A percentile compares a stretch with the other conserved stretches of the same genome.
phyloP scores from a whole-genome alignment of 92 coral and sea anemone genomes.

The Anthopleura xanthogrammica region DNA sequence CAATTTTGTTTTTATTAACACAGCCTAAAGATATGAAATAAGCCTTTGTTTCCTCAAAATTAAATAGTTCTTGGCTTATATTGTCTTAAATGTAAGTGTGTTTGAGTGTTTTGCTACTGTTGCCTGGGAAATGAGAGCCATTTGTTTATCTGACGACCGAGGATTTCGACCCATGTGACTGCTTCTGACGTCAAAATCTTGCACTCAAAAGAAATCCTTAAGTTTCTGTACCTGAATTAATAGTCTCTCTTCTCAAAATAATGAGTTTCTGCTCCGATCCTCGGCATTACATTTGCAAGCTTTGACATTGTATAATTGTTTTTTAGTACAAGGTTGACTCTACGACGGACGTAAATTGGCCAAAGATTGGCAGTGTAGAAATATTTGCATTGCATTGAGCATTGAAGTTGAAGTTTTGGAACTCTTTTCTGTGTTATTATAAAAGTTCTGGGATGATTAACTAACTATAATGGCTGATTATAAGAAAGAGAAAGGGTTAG shows the following conservation, averaged over 20 bases:
- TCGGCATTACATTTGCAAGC: conserved; percentile 1
- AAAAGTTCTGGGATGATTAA: not conserved
- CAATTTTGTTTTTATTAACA: not conserved
- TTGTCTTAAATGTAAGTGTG: not conserved
- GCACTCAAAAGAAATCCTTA: conserved; percentile 34
- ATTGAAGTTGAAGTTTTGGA: not conserved
- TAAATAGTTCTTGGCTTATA: not conserved
- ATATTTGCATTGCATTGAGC: conserved; percentile 16
- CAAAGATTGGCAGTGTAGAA: conserved; percentile 11
- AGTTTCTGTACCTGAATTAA: conserved; percentile 5
- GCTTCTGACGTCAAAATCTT: conserved; percentile 47
- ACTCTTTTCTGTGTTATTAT: not conserved
- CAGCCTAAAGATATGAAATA: not conserved
- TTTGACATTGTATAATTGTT: conserved; percentile 8
- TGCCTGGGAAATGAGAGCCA: conserved; percentile 24
- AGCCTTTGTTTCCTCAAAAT: not conserved
- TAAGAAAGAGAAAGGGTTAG: not conserved
- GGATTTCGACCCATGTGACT: conserved; percentile 43
- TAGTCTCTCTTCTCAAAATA: conserved; percentile 7
- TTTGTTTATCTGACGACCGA: conserved; percentile 51
- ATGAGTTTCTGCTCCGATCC: conserved; percentile 1
- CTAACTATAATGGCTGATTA: conserved; percentile 6
- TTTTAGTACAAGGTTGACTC: conserved; percentile 4
- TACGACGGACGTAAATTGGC: conserved; percentile 15
- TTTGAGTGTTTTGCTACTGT: conserved; percentile 25